Evolutionary conservation across 2,888 invertebrate genomes (phyloP), one percentile per base, ranked within the genome.

Genomic region (Bedellia somnulentella): DNA sequence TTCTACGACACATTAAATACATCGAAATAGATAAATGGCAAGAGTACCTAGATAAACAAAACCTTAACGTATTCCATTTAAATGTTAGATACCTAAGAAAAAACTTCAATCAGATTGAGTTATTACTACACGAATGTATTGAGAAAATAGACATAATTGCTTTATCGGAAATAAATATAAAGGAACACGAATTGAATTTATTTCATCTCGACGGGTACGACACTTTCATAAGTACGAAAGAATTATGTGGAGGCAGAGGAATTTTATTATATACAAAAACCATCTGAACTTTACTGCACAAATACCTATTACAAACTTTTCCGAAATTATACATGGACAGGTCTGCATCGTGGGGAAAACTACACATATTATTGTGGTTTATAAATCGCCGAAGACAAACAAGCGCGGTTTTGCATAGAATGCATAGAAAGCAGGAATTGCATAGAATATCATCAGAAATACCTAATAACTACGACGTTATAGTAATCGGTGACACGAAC

Each of bases 211-310:
- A 9, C 4, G 29, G 29, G 16, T 29, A 23, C 17, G 11, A 23
- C 10, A 23, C 8, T 5, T 17, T 15, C 15, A 4, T 24, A 15
- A 23, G 24, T 15, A 24, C 24, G 16, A 29, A 24, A 24, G 15
- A 16, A 16, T 11, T 24, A 11, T 8, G 16, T 4, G 16, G 16
- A 15, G 24, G 29, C 4, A 24, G 29, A 9, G 24, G 29, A 9
- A 17, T 29, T 4, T 12, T 29, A 15, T 24, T 29, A 15, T 29
- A 29, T 29, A 24, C 15, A 29, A 29, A 11, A n/a, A n/a, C n/a
- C n/a, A n/a, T n/a, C n/a, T n/a, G n/a, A n/a, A n/a, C n/a, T n/a
- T n/a, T n/a, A n/a, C n/a, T n/a, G n/a, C n/a, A n/a, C n/a, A n/a
- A n/a, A n/a, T n/a, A n/a, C n/a, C n/a, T n/a, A n/a, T n/a, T n/a